Evolutionary conservation across 1,140 invertebrate genomes (phyloP).

Genomic region (Diuraphis noxia): DNA sequence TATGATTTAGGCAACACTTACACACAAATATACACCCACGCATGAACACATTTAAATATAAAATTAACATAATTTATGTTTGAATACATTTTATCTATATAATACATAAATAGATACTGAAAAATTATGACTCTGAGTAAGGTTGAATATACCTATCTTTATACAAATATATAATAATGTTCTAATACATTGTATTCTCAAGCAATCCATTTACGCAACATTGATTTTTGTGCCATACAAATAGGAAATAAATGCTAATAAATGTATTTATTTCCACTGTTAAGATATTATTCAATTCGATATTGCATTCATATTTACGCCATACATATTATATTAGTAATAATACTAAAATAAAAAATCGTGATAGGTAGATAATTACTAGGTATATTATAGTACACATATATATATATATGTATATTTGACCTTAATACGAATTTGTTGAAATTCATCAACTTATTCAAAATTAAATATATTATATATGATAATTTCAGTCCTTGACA

Average conservation of each 20-base stretch:
- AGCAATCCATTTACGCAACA: neutral
- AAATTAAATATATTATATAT: neutral
- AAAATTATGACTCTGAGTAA: neutral
- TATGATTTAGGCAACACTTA: neutral
- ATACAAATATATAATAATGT: neutral
- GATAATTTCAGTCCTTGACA: neutral
- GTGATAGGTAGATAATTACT: neutral
- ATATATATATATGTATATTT: neutral
- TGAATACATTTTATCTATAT: neutral
- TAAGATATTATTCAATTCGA: neutral
- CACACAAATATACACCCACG: no score
- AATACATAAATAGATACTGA: neutral
- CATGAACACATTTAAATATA: neutral
- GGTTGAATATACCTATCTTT: neutral
- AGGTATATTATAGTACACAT: no score
- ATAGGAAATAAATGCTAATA: neutral
- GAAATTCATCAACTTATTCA: no score
- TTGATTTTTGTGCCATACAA: neutral
- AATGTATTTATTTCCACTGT: neutral
- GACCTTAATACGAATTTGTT: neutral
- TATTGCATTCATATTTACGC: neutral
- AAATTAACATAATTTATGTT: neutral
- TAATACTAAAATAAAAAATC: neutral
- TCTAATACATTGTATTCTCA: neutral
- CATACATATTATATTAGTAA: neutral